phyloP scores from a whole-genome alignment of 2,797 vertebrate genomes.

The Falco berigora region DNA sequence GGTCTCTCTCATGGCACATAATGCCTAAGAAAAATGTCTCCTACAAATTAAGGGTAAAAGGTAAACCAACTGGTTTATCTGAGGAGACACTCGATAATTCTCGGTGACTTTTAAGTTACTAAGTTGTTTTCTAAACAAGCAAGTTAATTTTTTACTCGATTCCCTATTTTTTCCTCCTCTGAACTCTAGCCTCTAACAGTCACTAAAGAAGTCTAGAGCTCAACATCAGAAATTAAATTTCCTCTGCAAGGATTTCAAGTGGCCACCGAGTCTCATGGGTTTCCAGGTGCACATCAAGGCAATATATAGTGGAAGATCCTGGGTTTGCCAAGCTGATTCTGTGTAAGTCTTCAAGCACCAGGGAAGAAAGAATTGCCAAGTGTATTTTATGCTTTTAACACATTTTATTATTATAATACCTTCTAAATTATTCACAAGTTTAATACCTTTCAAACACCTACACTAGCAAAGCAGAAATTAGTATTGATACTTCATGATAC shows the following conservation, averaged over 20 bases:
- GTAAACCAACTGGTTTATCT: not conserved
- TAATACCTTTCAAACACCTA: not conserved
- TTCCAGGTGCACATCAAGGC: not conserved
- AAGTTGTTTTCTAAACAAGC: not conserved
- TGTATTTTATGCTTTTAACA: not conserved
- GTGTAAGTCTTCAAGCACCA: not conserved
- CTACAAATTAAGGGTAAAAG: not conserved
- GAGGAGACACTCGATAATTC: not conserved
- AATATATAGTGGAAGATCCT: accelerated
- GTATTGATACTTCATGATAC: not conserved
- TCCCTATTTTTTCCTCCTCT: no score
- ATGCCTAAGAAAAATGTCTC: not conserved
- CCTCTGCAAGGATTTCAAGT: not conserved
- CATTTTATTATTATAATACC: not conserved
- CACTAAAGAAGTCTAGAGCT: not conserved
- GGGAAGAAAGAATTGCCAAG: not conserved
- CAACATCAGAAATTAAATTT: not conserved
- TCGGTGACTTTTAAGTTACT: not conserved
- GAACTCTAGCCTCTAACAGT: not conserved
- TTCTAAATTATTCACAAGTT: not conserved
- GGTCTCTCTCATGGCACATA: accelerated
- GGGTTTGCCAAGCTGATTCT: not conserved
- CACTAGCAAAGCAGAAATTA: not conserved
- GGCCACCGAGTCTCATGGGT: not conserved
- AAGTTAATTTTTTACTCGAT: not conserved